Evolutionary conservation across 2,888 invertebrate species (phyloP).

Genomic region (Sphaerophoria rueppellii): DNA sequence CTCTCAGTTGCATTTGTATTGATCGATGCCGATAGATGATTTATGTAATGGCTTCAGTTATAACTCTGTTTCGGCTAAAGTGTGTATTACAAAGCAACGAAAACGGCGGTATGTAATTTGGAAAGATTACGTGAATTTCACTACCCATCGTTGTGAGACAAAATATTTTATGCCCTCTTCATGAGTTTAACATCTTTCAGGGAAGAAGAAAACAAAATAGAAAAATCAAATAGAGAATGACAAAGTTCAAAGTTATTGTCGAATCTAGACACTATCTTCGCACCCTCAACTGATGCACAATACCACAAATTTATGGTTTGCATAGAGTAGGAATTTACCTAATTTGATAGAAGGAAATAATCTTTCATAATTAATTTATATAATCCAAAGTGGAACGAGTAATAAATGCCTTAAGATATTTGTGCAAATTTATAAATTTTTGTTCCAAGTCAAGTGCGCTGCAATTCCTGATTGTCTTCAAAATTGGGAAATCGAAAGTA

Average conservation of each 20-base stretch:
- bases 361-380: neutral
- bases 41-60: slow-evolving; percentile 49
- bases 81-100: too few relatives aligned
- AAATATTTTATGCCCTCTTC: neutral
- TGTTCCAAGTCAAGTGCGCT: too few relatives aligned
- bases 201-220: neutral
- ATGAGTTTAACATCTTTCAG: neutral
- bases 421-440: too few relatives aligned
- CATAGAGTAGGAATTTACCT: neutral
- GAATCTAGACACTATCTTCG: too few relatives aligned
- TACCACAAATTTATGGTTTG: neutral
- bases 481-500: too few relatives aligned
- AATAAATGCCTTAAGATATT: neutral
- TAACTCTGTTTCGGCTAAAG: slow-evolving; percentile 9
- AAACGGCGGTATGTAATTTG: slow-evolving; percentile 20
- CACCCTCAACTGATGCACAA: neutral
- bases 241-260: slow-evolving; percentile 53
- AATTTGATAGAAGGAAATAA: neutral
- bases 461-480: too few relatives aligned
- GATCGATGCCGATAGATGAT: slow-evolving; percentile 53
- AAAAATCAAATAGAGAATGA: slow-evolving; percentile 6
- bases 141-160: neutral
- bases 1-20: slow-evolving; percentile 24
- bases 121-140: neutral
- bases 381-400: neutral